Conservation (phyloP, 2,888 invertebrate species). For the Zaprionus lineosus region DNA sequence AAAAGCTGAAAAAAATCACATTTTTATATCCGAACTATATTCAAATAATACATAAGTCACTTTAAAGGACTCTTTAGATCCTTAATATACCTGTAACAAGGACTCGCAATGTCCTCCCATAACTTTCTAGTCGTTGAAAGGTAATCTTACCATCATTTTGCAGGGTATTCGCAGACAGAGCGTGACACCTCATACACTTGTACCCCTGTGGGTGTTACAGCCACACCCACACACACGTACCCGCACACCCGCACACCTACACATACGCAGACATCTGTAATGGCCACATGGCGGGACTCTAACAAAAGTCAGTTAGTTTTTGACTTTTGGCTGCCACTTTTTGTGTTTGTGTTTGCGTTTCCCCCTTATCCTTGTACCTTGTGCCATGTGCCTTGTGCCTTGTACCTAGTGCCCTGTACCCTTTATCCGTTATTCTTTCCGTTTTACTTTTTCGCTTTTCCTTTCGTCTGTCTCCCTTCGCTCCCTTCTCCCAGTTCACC, state of each 20-base stretch:
- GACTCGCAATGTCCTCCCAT: too few species aligned
- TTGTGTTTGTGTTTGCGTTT: constrained; percentile 16
- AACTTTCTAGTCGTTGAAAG: too few species aligned
- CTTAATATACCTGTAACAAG: too few species aligned
- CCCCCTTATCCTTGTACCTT: too few species aligned
- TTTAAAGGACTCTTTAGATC: too few species aligned
- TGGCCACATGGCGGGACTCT: constrained; percentile 70
- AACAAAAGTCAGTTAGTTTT: constrained; percentile 75
- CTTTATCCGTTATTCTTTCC: constrained; percentile 6
- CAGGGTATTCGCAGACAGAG: constrained; percentile 37
- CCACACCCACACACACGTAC: constrained; percentile 16
- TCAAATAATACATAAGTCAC: too few species aligned
- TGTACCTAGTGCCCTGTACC: too few species aligned
- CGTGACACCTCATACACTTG: constrained; percentile 13
- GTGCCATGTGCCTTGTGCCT: too few species aligned
- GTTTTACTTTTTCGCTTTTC: constrained; percentile 2
- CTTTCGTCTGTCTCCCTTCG: constrained; percentile 52
- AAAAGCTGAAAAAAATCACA: too few species aligned
- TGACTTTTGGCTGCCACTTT: constrained; percentile 66
- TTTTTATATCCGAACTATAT: too few species aligned
- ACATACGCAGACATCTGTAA: constrained; percentile 45
- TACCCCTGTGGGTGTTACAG: constrained; percentile 34
- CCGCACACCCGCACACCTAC: constrained; percentile 6
- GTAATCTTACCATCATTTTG: constrained; percentile 7
- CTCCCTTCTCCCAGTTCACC: too few species aligned